A percentile compares a stretch with the other conserved stretches of the same genome.
phyloP scores from a whole-genome alignment of 2,113 vertebrate species.

The Silurus meridionalis region DNA sequence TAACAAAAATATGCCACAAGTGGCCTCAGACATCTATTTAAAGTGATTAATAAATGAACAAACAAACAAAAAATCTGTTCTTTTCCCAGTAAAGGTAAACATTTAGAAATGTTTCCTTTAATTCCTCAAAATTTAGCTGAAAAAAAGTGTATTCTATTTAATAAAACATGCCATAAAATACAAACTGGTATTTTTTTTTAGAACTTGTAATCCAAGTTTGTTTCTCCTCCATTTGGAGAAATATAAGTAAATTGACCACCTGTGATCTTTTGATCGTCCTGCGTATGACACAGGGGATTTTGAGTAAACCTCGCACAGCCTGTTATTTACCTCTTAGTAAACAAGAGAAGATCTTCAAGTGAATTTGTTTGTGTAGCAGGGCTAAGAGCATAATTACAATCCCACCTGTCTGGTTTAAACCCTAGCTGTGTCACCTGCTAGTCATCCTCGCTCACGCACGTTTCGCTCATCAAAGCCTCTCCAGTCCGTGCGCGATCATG shows the following conservation, averaged over 20 bases:
- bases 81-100: neutral
- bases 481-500: neutral
- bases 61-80: neutral
- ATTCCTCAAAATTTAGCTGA: neutral
- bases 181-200: neutral
- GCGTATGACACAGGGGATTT: constrained; percentile 15
- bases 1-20: neutral
- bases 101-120: neutral
- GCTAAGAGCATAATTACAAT: constrained; percentile 42
- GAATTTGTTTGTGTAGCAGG: constrained; percentile 48
- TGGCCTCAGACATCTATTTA: neutral
- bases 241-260: neutral
- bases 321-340: constrained; percentile 47
- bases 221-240: neutral
- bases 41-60: neutral
- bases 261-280: neutral
- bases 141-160: neutral
- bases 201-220: neutral
- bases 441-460: constrained; percentile 16
- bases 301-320: constrained; percentile 29
- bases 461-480: constrained; percentile 4
- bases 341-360: constrained; percentile 46
- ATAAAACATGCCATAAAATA: neutral
- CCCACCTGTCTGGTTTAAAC: constrained; percentile 32
- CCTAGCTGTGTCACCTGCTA: constrained; percentile 15